Base-by-base conservation (phyloP, 2,888 invertebrate genomes). In the Malthinus flaveolus region DNA sequence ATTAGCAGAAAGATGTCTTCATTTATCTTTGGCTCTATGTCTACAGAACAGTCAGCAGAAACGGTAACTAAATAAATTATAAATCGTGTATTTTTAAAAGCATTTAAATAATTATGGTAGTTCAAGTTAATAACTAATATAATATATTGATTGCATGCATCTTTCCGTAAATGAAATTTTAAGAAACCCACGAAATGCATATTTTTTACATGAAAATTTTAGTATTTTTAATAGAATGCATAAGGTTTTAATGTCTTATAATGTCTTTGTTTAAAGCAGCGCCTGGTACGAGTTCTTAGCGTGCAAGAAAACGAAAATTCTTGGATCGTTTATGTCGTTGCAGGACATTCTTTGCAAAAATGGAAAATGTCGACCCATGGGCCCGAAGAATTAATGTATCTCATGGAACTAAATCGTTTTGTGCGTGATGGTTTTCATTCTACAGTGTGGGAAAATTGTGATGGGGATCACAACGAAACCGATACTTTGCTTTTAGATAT, bases 1-100 rank as follows among this genome's bases (percentile, higher is more conserved):
- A 86, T 97, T 63, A 89, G 95, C 0, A 87, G 90, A 1, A 81
- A 88, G 55, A 88, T 94, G 75, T 90, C 92, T 0, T 86, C 90
- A 1, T 82, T 93, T 32, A 89, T 94, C 73, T 94, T 93, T 76
- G 92, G 93, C 0, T 83, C 86, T 1, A 85, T 85, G 77, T 84
- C 85, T 0, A 79, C 80, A 50, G 83, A 87, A 3, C 86, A 86
- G 9, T 77, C 81, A 12, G 80, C 82, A 13, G 88, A 88, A 75
- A 86, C 87, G 1, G 89, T 84, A 77, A 81, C 74, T 75, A 23
- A 23, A 23, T 23, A 23, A 23, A 3, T 23, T 23, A 23, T 23
- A 5, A 23, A 23, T 23, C n/a, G n/a, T n/a, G n/a, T 34, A 10
- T n/a, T n/a, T n/a, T n/a, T n/a, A n/a, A n/a, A n/a, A n/a, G n/a